phyloP scores from a whole-genome alignment of 92 coral and sea anemone genomes.

The Pocillopora grandis region DNA sequence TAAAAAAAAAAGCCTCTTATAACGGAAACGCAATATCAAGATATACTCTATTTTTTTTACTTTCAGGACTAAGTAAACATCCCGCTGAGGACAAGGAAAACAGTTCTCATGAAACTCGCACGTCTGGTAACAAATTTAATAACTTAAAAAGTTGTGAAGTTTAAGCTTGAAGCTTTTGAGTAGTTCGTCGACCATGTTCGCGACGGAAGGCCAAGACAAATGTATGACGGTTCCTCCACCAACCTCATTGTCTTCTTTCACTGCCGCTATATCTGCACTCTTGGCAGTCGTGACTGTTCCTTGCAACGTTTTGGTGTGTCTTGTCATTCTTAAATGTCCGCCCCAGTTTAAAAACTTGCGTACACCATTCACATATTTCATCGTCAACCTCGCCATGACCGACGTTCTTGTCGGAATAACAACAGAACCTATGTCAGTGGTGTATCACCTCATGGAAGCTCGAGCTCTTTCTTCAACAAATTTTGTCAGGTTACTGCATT shows the following conservation, averaged over 20 bases:
- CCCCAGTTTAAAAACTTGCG: constrained; percentile 28
- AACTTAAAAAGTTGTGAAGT: not conserved
- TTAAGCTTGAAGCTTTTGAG: not conserved
- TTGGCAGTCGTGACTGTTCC: constrained; percentile 28
- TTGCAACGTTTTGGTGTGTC: constrained; percentile 31
- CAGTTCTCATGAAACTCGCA: not conserved
- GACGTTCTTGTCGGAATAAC: constrained; percentile 28
- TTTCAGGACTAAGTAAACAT: not conserved
- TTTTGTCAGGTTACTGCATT: constrained; percentile 15
- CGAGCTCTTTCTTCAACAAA: constrained; percentile 18
- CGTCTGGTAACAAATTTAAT: not conserved
- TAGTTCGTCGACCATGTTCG: constrained; percentile 5
- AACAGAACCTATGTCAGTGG: constrained; percentile 31
- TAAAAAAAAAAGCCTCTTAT: not conserved
- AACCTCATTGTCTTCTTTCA: constrained; percentile 10
- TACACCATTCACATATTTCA: constrained; percentile 35
- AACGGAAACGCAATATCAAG: constrained; percentile 9
- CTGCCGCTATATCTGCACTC: constrained; percentile 8
- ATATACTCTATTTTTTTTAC: not conserved
- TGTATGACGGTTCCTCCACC: constrained; percentile 16
- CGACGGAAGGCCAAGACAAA: constrained; percentile 2
- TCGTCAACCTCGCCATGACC: constrained; percentile 33
- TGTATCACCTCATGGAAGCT: constrained; percentile 31
- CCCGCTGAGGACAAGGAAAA: not conserved
- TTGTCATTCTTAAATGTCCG: constrained; percentile 20